Base-by-base conservation (phyloP, 1,140 invertebrate species). In the Sarcophaga bullata region DNA sequence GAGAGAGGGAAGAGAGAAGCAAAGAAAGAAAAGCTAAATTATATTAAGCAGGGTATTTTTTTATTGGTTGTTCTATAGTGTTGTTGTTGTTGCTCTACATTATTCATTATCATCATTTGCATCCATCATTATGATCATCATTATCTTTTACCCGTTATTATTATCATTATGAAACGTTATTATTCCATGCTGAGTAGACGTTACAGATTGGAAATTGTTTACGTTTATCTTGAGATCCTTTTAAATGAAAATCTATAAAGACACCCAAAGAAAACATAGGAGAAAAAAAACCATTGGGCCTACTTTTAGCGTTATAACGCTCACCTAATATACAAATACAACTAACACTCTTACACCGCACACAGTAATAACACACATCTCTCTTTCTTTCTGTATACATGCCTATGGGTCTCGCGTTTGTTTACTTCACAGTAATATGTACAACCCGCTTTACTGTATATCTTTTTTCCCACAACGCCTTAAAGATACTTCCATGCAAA, bases 211-310 rank as follows among this genome's bases (percentile, higher is more conserved):
- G 62, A 68, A 68, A 68, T 58, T 68, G 62, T 68, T 68, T 68
- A 68, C 62, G 62, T 68, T 68, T 68, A 68, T 68, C 62, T 68
- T 19, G 62, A 68, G 19, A 68, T 25, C 19, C 62, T 68, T 25
- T 68, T 19, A 19, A 17, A 68, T 9, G 62, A 25, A 68, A 19
- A 68, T 19, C 11, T 58, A 58, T 58, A 10, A 25, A 68, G 62
- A 68, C 62, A 9, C 10, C n/a, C 17, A 68, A 4, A 37, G 25
- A 37, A 37, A 37, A 9, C 1, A 10, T 13, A 52, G 17, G 6
- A 25, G 19, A 68, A 68, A 19, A 68, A 19, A 19, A 17, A 68
- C 19, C 25, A 37, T 37, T 37, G n/a, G n/a, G 25, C 25, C 62
- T 68, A 68, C 62, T 68, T 68, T 68, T 19, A 68, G 62, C 17